phyloP scores from a whole-genome alignment of 2,888 invertebrate genomes.

The Argynnis bischoffii region DNA sequence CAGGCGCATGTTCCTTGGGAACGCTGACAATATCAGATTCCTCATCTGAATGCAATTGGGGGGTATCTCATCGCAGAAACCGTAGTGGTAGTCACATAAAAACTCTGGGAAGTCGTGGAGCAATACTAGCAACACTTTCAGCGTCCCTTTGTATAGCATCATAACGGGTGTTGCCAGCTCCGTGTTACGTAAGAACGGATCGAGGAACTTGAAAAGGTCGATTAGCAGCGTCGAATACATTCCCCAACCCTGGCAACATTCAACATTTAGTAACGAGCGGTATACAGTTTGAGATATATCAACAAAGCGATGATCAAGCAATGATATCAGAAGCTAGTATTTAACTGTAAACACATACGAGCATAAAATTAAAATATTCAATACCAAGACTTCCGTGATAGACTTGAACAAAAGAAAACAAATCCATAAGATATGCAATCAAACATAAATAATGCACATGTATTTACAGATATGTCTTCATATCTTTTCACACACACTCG shows the following conservation, averaged over 20 bases:
- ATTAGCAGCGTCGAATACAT: slow-evolving; percentile 98
- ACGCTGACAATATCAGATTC: slow-evolving; percentile 98
- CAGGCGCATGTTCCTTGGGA: slow-evolving; percentile 98
- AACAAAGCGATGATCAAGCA: slow-evolving; percentile 38
- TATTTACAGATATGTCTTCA: slow-evolving; percentile 27
- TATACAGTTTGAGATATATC: not conserved
- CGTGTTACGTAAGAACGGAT: slow-evolving; percentile 98
- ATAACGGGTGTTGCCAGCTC: slow-evolving; percentile 97
- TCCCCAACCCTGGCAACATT: slow-evolving; percentile 89
- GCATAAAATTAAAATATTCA: slow-evolving; percentile 31
- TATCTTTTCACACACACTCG: slow-evolving; percentile 34
- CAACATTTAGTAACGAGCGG: slow-evolving; percentile 26
- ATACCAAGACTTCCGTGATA: slow-evolving; percentile 41
- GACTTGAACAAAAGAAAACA: slow-evolving; percentile 39
- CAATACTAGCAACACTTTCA: slow-evolving; percentile 96
- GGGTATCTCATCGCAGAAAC: slow-evolving; percentile 99
- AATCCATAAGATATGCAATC: slow-evolving; percentile 35
- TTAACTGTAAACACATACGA: slow-evolving; percentile 35
- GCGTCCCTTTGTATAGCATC: slow-evolving; percentile 96
- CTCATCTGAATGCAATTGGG: slow-evolving; percentile 99
- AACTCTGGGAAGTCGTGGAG: slow-evolving; percentile 99
- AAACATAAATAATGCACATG: slow-evolving; percentile 26
- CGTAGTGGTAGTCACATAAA: slow-evolving; percentile 99
- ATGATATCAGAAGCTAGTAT: slow-evolving; percentile 37
- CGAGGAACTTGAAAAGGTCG: slow-evolving; percentile 97